Percentiles rank a stretch among this genome's conserved stretches.
Conservation (phyloP, 1,140 invertebrate species). For the Proctacanthus coquilletti region DNA sequence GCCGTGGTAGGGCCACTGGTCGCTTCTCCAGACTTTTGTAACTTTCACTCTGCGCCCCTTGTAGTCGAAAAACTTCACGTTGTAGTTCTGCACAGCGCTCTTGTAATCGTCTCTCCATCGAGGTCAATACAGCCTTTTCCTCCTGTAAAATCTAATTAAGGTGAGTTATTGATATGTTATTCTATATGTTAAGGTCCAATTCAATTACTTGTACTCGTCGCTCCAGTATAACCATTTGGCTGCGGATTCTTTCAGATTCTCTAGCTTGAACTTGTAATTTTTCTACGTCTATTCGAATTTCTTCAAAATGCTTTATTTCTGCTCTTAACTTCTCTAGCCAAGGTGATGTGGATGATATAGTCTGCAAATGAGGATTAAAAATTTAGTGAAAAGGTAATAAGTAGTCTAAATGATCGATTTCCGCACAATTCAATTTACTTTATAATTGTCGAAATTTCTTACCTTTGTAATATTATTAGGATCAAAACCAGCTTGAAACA, state of each 20-base stretch:
- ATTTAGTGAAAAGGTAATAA: constrained; percentile 3
- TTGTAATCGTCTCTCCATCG: constrained; percentile 61
- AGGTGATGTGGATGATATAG: constrained; percentile 33
- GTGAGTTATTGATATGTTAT: not conserved
- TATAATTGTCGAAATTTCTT: too few species aligned
- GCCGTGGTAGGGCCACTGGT: constrained; percentile 22
- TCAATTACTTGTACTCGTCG: constrained; percentile 45
- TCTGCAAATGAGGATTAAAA: constrained; percentile 21
- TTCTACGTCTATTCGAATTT: constrained; percentile 55
- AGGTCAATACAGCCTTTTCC: constrained; percentile 56
- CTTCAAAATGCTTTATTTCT: constrained; percentile 55
- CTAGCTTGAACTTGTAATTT: constrained; percentile 24
- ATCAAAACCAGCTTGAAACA: constrained; percentile 71
- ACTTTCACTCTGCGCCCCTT: constrained; percentile 21
- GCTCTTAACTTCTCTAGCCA: constrained; percentile 38
- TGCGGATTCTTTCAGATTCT: constrained; percentile 26
- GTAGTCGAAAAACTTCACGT: constrained; percentile 33
- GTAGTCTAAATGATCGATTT: not conserved
- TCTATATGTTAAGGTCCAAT: too few species aligned
- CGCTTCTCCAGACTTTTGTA: constrained; percentile 26
- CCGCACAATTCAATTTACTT: constrained; percentile 2
- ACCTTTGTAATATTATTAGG: constrained; percentile 54
- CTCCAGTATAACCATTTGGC: constrained; percentile 49
- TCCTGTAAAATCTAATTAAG: constrained; percentile 63
- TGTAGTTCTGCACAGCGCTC: constrained; percentile 55